Percentiles rank a stretch among this genome's conserved stretches.
phyloP scores from a whole-genome alignment of 2,888 invertebrate genomes.

The Muscina levida region DNA sequence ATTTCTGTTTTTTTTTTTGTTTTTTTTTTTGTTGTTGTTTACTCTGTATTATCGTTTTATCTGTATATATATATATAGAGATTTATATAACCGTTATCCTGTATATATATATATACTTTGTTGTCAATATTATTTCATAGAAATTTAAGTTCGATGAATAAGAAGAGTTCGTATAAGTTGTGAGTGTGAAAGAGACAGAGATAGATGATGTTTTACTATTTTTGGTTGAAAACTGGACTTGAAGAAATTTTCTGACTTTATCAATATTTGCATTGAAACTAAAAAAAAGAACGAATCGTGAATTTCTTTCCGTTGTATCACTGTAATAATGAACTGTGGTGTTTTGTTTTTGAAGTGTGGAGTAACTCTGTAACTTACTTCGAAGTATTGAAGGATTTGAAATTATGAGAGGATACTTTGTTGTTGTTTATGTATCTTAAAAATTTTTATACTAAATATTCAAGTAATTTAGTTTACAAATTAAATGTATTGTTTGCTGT shows the following conservation, averaged over 20 bases:
- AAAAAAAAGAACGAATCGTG: too few relatives aligned
- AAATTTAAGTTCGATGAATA: constrained; percentile 63
- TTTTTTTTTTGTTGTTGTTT: too few relatives aligned
- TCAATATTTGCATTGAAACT: too few relatives aligned
- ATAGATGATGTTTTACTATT: constrained; percentile 20
- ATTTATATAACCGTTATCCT: not conserved
- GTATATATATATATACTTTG: not conserved
- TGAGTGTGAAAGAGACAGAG: too few relatives aligned
- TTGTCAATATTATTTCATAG: constrained; percentile 53
- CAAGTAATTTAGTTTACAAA: constrained; percentile 24
- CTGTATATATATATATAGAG: constrained; percentile 24
- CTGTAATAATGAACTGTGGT: not conserved
- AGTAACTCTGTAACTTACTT: too few relatives aligned
- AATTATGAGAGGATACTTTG: constrained; percentile 1
- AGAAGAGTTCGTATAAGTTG: constrained; percentile 41
- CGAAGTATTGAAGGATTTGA: not conserved
- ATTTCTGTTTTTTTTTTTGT: constrained; percentile 30
- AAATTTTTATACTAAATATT: constrained; percentile 14
- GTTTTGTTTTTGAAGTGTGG: constrained; percentile 12
- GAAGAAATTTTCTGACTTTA: not conserved
- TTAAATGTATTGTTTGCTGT: constrained; percentile 17
- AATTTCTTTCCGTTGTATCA: not conserved
- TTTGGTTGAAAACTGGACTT: constrained; percentile 48
- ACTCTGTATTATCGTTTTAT: constrained; percentile 7
- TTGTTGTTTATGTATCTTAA: constrained; percentile 5